A percentile compares a stretch with the other conserved stretches of the same genome.
Evolutionary conservation across 2,797 vertebrate species (phyloP).

Genomic region (Mormyrops boulengeri): DNA sequence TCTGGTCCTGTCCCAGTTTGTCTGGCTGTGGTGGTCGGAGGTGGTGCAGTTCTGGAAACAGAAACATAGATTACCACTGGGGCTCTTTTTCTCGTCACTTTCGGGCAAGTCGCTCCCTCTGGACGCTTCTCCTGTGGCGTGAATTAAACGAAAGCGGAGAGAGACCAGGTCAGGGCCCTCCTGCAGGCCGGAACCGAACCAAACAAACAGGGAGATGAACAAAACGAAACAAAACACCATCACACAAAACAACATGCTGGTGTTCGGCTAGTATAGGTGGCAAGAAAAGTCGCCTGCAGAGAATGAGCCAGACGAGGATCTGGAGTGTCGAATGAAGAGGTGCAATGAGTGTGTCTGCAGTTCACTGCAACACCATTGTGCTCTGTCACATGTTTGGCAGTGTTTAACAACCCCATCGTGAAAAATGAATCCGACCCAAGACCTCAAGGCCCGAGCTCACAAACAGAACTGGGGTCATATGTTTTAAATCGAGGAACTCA

Average conservation of each 20-base stretch:
- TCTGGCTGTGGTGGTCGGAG: not conserved
- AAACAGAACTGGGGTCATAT: not conserved
- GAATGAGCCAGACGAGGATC: not conserved
- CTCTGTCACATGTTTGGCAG: not conserved
- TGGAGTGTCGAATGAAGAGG: not conserved
- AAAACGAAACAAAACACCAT: not conserved
- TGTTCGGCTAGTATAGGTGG: not conserved
- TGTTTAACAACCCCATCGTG: not conserved
- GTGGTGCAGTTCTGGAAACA: not conserved
- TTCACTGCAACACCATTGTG: not conserved
- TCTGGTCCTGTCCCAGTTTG: not conserved
- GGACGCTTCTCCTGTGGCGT: slow-evolving; percentile 39
- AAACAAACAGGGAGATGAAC: not conserved
- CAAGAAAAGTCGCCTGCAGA: not conserved
- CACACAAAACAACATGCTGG: not conserved
- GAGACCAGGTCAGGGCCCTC: not conserved
- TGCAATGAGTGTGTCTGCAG: not conserved
- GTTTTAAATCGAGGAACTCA: not conserved
- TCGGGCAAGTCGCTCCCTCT: slow-evolving; percentile 40
- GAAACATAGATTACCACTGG: slow-evolving; percentile 39
- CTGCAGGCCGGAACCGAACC: slow-evolving; percentile 22
- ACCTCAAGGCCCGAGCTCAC: not conserved
- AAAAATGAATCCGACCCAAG: not conserved
- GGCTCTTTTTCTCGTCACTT: slow-evolving; percentile 42
- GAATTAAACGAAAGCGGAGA: slow-evolving; percentile 31